A percentile compares a stretch with the other conserved stretches of the same genome.
These are phyloP conservation scores for Rousettus leschenaultii DNA, from an alignment of 2,113 vertebrate genomes.

Conservation along the genomic window DNA sequence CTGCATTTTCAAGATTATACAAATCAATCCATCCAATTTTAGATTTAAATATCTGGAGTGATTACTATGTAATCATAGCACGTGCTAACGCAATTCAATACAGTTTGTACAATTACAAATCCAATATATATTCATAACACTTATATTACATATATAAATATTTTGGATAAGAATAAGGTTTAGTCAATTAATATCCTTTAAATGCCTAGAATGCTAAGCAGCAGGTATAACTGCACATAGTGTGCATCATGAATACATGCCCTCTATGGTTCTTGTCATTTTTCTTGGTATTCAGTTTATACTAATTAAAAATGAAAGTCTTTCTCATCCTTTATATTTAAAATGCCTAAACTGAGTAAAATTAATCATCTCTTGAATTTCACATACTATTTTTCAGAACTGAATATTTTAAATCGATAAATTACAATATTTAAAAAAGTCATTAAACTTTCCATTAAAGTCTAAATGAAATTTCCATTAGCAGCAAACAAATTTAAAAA, in stretches of 20 bases:
- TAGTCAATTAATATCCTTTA: slow-evolving; percentile 18
- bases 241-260: not conserved
- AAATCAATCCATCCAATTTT: not conserved
- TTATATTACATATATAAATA: slow-evolving; percentile 42
- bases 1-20: slow-evolving; percentile 28
- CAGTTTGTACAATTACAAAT: not conserved
- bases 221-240: not conserved
- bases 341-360: not conserved
- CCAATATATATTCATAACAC: slow-evolving; percentile 5
- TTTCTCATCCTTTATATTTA: not conserved
- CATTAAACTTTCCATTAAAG: not conserved
- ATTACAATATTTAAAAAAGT: not conserved
- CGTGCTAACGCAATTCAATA: slow-evolving; percentile 3
- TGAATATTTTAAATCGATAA: slow-evolving; percentile 1
- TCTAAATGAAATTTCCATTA: not conserved
- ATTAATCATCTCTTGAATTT: not conserved
- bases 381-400: slow-evolving; percentile 14
- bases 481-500: not conserved
- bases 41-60: slow-evolving; percentile 18
- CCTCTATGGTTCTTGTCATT: not conserved
- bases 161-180: slow-evolving; percentile 31
- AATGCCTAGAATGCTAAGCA: slow-evolving; percentile 20
- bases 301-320: not conserved
- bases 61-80: not conserved
- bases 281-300: slow-evolving; percentile 13